Conservation (phyloP, 2,888 invertebrate genomes). For the Folsomia manolachei region DNA sequence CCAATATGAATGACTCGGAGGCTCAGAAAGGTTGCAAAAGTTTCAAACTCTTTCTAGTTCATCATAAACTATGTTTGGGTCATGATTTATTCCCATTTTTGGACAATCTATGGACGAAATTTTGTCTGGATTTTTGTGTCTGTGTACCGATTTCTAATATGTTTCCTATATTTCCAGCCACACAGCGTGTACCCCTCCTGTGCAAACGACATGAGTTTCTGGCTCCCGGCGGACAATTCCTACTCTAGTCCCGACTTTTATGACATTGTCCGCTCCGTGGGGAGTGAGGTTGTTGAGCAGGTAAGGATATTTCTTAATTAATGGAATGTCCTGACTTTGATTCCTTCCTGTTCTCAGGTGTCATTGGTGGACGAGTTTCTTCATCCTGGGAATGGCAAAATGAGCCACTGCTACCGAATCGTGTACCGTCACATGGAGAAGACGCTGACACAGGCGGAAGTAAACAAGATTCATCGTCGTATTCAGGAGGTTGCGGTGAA, state of each 20-base stretch:
- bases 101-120: no score
- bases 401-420: slow-evolving; percentile 87
- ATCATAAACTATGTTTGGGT: no score
- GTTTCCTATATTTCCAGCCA: no score
- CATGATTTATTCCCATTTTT: no score
- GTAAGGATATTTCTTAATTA: slow-evolving; percentile 55
- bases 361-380: slow-evolving; percentile 77
- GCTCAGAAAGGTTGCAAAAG: no score
- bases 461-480: slow-evolving; percentile 73
- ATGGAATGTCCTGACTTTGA: neutral
- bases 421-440: slow-evolving; percentile 89
- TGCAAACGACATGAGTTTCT: slow-evolving; percentile 90
- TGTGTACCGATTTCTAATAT: no score
- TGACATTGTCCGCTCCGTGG: slow-evolving; percentile 82
- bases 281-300: slow-evolving; percentile 92
- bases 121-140: no score
- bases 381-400: slow-evolving; percentile 77
- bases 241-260: slow-evolving; percentile 84
- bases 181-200: slow-evolving; percentile 85
- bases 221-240: slow-evolving; percentile 71
- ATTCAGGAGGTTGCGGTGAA: slow-evolving; percentile 64
- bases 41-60: no score
- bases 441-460: slow-evolving; percentile 82
- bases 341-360: slow-evolving; percentile 59
- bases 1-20: no score